Percentiles rank a stretch among this genome's conserved stretches.
Conservation (phyloP, 1,140 invertebrate genomes). For the Lucilia cuprina region DNA sequence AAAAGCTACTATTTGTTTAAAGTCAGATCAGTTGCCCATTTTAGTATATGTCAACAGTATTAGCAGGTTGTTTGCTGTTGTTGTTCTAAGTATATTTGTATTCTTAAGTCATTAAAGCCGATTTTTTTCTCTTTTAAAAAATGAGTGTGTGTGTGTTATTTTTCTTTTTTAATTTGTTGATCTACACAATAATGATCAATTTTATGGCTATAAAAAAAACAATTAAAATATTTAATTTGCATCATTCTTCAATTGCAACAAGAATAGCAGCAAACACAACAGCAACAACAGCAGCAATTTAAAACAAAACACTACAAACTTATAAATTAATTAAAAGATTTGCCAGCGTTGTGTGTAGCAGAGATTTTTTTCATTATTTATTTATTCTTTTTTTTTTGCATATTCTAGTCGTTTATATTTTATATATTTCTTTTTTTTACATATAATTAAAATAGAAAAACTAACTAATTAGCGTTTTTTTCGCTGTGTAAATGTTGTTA, state of each 20-base stretch:
- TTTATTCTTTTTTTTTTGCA: neutral
- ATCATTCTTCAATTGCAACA: neutral
- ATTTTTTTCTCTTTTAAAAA: neutral
- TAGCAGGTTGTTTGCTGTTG: neutral
- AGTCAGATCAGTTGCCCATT: slow-evolving; percentile 23
- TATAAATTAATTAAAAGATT: slow-evolving; percentile 35
- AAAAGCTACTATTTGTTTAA: neutral
- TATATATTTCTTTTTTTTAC: neutral
- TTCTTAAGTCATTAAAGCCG: slow-evolving; percentile 20
- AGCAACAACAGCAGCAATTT: neutral
- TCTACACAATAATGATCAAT: slow-evolving; percentile 30
- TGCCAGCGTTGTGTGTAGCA: slow-evolving; percentile 9
- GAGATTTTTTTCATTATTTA: slow-evolving; percentile 26
- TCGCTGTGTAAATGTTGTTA: slow-evolving; percentile 15
- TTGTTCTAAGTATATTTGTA: neutral
- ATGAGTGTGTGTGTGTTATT: neutral
- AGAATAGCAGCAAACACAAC: neutral
- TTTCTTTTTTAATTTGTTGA: neutral
- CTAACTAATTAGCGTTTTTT: slow-evolving; percentile 31
- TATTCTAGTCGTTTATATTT: neutral
- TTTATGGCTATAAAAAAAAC: slow-evolving; percentile 31
- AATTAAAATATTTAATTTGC: slow-evolving; percentile 35
- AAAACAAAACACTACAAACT: neutral
- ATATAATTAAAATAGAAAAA: slow-evolving; percentile 35
- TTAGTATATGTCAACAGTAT: slow-evolving; percentile 21